Percentiles rank a stretch among this genome's conserved stretches.
These are phyloP conservation scores for Caenorhabditis becei DNA, from an alignment of 2,888 invertebrate genomes.

Conservation along the genomic window DNA sequence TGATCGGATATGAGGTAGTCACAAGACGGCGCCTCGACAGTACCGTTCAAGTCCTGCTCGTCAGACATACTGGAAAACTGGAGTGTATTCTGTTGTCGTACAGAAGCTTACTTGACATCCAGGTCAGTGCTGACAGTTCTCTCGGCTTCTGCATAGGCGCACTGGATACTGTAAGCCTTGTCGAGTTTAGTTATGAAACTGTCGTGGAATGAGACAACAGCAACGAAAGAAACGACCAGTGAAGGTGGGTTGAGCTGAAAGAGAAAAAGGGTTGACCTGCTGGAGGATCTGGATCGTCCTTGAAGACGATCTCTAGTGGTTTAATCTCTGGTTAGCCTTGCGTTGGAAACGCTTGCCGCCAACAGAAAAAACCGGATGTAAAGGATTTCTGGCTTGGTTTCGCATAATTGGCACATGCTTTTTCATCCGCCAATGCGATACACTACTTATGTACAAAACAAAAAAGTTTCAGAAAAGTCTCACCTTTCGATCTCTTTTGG, in stretches of 20 bases:
- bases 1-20: constrained; percentile 63
- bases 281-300: constrained; percentile 39
- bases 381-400: neutral
- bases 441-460: neutral
- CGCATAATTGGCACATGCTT: constrained; percentile 34
- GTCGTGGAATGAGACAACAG: constrained; percentile 80
- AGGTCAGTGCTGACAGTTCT: constrained; percentile 75
- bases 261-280: constrained; percentile 6
- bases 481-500: constrained; percentile 78
- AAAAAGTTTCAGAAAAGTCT: constrained; percentile 6
- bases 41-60: constrained; percentile 52
- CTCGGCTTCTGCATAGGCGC: constrained; percentile 77
- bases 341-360: constrained; percentile 35
- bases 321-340: constrained; percentile 38
- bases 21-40: constrained; percentile 70
- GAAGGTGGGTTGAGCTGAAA: constrained; percentile 79
- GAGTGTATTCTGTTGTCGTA: neutral
- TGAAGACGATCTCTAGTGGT: constrained; percentile 44
- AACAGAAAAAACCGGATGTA: constrained; percentile 40
- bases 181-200: constrained; percentile 81
- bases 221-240: constrained; percentile 78
- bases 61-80: constrained; percentile 42
- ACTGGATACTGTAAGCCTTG: constrained; percentile 79
- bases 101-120: constrained; percentile 74
- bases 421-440: constrained; percentile 18